These are phyloP conservation scores for Proteles cristata DNA, from an alignment of 2,113 vertebrate species.

Conservation along the genomic window DNA sequence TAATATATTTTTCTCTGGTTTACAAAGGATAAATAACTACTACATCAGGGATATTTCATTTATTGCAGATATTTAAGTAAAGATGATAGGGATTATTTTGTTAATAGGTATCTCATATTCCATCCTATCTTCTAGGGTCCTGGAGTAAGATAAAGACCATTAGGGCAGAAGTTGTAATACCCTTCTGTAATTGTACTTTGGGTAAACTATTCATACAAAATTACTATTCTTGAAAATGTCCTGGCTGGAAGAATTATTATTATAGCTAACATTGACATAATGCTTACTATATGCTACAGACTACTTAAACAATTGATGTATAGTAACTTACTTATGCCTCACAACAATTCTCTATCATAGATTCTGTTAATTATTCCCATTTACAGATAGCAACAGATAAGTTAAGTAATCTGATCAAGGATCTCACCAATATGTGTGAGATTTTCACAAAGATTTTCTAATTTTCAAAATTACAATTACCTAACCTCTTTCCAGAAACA, in stretches of 20 bases:
- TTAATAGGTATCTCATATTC: not conserved
- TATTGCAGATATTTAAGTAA: constrained; percentile 18
- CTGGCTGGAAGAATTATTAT: constrained; percentile 3
- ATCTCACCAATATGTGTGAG: not conserved
- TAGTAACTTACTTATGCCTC: not conserved
- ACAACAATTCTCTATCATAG: not conserved
- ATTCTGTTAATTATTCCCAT: not conserved
- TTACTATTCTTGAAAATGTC: not conserved
- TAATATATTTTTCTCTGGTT: not conserved
- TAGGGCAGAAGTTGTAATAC: not conserved
- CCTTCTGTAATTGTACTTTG: not conserved
- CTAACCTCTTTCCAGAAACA: not conserved
- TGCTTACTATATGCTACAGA: not conserved
- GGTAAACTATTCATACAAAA: not conserved
- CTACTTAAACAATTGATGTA: not conserved
- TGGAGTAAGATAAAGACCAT: not conserved
- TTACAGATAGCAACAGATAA: not conserved
- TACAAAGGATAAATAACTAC: not conserved
- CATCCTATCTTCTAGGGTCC: not conserved
- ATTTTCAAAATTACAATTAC: not conserved
- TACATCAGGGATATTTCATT: not conserved
- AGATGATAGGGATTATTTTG: not conserved
- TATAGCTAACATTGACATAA: not conserved
- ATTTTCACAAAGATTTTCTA: not conserved
- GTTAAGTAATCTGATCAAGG: not conserved